phyloP scores from a whole-genome alignment of 2,797 vertebrate genomes.

The Melanotaenia maccullochi region DNA sequence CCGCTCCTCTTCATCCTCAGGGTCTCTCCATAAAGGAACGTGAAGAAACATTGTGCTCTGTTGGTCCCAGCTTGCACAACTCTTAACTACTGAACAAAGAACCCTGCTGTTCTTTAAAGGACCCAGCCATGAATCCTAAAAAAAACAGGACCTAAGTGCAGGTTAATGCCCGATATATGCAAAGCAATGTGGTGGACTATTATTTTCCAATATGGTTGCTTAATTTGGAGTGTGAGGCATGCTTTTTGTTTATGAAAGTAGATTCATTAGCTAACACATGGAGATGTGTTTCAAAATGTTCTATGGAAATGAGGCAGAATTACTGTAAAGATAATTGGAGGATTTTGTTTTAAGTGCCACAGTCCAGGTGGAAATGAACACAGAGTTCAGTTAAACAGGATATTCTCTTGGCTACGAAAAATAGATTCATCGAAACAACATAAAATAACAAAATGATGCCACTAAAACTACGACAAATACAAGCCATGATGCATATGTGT shows the following conservation, averaged over 20 bases:
- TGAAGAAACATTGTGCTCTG: slow-evolving; percentile 71
- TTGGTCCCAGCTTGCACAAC: slow-evolving; percentile 25
- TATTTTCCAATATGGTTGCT: slow-evolving; percentile 48
- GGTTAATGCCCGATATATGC: slow-evolving; percentile 62
- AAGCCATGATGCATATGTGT: slow-evolving; percentile 8
- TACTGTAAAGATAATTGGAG: slow-evolving; percentile 16
- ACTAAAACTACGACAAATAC: slow-evolving; percentile 14
- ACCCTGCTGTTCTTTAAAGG: slow-evolving; percentile 49
- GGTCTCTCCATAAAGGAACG: slow-evolving; percentile 91
- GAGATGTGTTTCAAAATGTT: slow-evolving; percentile 22
- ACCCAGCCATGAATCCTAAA: slow-evolving; percentile 60
- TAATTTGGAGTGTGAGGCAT: slow-evolving; percentile 55
- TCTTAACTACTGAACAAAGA: slow-evolving; percentile 44
- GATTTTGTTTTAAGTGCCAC: not conserved
- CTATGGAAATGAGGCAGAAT: slow-evolving; percentile 23
- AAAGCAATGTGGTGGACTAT: slow-evolving; percentile 50
- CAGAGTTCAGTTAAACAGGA: slow-evolving; percentile 12
- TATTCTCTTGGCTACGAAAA: slow-evolving; percentile 7
- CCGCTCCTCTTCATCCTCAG: slow-evolving; percentile 86
- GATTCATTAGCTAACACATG: slow-evolving; percentile 36
- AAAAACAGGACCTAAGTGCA: slow-evolving; percentile 26
- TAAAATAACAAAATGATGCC: slow-evolving; percentile 25
- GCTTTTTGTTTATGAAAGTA: slow-evolving; percentile 59
- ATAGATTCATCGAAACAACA: slow-evolving; percentile 2
- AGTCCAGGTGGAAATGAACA: slow-evolving; percentile 15